Conservation (phyloP, 92 coral and sea anemone genomes). For the Epizoanthus scotinus region DNA sequence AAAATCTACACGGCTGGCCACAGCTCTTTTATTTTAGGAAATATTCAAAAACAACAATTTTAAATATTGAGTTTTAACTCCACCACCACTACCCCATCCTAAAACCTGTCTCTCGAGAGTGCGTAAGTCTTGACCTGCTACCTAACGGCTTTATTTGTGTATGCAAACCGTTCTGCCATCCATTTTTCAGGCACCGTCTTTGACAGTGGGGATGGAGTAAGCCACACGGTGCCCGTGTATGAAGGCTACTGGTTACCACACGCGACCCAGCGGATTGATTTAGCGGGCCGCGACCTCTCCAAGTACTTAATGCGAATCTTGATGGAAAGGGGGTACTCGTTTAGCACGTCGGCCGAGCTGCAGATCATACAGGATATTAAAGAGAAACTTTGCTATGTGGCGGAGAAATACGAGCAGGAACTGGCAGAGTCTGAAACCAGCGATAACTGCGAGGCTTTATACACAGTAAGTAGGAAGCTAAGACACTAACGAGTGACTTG, state of each 20-base stretch:
- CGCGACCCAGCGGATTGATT: conserved; percentile 86
- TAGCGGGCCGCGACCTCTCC: conserved; percentile 93
- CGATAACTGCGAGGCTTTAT: conserved; percentile 72
- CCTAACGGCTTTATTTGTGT: too few relatives aligned
- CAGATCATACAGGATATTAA: conserved; percentile 90
- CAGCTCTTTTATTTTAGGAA: too few relatives aligned
- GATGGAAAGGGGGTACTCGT: conserved; percentile 87
- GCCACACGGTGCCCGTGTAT: conserved; percentile 95
- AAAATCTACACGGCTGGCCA: too few relatives aligned
- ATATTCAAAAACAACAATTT: too few relatives aligned
- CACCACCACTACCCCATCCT: too few relatives aligned
- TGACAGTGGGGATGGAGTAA: conserved; percentile 93
- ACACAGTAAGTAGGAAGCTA: conserved; percentile 65
- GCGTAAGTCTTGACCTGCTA: too few relatives aligned
- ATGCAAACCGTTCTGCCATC: too few relatives aligned
- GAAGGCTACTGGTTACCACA: conserved; percentile 99
- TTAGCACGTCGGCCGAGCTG: conserved; percentile 86
- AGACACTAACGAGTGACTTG: too few relatives aligned
- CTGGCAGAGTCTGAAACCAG: conserved; percentile 77
- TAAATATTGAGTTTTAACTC: too few relatives aligned
- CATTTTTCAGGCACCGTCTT: conserved; percentile 76
- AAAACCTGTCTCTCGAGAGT: too few relatives aligned
- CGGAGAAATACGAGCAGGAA: conserved; percentile 82
- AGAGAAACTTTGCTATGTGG: conserved; percentile 91
- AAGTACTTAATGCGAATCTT: conserved; percentile 74